phyloP scores from a whole-genome alignment of 2,113 vertebrate species.

The Asarcornis scutulata region DNA sequence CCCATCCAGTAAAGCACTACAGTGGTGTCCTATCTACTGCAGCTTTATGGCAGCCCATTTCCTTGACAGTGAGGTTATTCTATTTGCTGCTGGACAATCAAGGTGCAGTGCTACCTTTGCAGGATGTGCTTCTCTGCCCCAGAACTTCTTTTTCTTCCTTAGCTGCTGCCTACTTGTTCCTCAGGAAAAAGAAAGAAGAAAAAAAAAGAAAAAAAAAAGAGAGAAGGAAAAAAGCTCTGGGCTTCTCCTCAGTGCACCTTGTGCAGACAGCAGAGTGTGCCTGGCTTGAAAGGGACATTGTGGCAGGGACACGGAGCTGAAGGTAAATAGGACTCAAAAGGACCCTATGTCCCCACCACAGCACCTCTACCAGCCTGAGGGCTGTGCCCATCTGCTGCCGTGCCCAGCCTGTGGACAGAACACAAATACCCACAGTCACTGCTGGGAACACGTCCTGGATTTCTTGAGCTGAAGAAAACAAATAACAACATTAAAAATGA shows the following conservation, averaged over 20 bases:
- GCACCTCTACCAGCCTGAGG: not conserved
- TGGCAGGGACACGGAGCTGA: not conserved
- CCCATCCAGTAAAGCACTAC: not conserved
- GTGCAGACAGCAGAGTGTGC: not conserved
- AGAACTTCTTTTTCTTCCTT: not conserved
- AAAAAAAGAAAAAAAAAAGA: not conserved
- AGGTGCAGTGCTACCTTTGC: not conserved
- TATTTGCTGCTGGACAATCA: not conserved
- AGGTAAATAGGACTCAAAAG: not conserved
- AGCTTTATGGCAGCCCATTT: not conserved
- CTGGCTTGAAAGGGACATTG: not conserved
- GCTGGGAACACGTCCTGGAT: not conserved
- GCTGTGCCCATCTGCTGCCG: not conserved
- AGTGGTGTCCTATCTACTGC: not conserved
- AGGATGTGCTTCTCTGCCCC: not conserved
- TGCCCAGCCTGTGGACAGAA: not conserved
- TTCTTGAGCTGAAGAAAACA: not conserved
- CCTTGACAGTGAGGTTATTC: not conserved
- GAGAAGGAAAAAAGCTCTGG: not conserved
- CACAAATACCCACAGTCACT: not conserved
- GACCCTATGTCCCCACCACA: not conserved
- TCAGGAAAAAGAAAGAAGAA: not conserved
- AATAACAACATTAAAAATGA: not conserved
- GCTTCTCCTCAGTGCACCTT: not conserved
- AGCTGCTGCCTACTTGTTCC: not conserved